Evolutionary conservation across 1,140 invertebrate genomes (phyloP), one percentile per base, ranked within the genome.

Genomic region (Drosophila ercepeae): DNA sequence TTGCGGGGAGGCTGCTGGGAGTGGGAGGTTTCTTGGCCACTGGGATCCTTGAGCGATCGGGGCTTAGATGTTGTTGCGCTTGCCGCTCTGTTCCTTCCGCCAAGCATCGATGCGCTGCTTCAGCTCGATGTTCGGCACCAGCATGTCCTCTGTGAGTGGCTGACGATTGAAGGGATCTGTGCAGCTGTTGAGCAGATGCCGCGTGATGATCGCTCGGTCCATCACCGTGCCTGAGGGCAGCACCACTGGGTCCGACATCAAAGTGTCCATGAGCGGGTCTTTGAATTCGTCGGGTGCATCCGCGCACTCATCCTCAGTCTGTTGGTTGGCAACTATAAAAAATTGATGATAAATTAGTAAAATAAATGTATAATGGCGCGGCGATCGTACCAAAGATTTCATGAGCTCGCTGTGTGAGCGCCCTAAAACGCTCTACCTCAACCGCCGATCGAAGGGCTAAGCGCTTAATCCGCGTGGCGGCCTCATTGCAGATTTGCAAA

Each of bases 161-260:
- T 99, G 97, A 41, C 98, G 93, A 91, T 98, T 99, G 92, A 99
- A 99, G 2, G 98, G 98, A 94, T 99, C 98, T 1, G 97, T 99
- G 73, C 95, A 96, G 75, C 97, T 98, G 91, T 99, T 99, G 45
- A 99, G 94, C 82, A 99, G 94, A 93, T 99, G 98, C 55, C 97
- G 93, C 70, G 97, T 94, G 50, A 99, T 99, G 63, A 98, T 96
- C 21, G 97, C 94, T 45, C 98, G 94, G 92, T 99, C 98, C 97
- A 99, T 99, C 2, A 99, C 92, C 79, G 97, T 97, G 57, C 98
- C 98, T 55, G 97, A 97, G 7, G 98, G 98, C 61, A 99, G 92
- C 58, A 96, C 93, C 0, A 99, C 98, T 2, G 98, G 98, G 91
- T 99, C 98, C 1, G 95, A 95, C 98, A 99, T 99, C 14, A 99